Evolutionary conservation across 2,113 vertebrate species (phyloP).

Genomic region (Paratilapia polleni): DNA sequence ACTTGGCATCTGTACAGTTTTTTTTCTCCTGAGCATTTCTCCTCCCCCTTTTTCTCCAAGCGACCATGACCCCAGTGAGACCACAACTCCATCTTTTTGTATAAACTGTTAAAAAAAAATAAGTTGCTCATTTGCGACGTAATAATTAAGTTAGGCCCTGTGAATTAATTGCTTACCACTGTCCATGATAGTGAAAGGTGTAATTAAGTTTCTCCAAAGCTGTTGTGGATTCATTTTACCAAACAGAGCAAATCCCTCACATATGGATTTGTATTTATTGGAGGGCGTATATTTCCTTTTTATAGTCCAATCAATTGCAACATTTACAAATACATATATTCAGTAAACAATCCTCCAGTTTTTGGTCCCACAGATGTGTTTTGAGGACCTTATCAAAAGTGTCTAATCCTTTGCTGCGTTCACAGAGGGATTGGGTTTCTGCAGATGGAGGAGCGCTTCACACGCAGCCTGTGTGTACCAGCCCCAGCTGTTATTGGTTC

Average conservation of each 20-base stretch:
- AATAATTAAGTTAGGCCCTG: neutral
- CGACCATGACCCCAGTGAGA: slow-evolving; percentile 57
- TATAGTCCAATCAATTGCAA: neutral
- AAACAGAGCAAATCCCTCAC: neutral
- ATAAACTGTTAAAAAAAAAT: slow-evolving; percentile 21
- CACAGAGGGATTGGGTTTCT: slow-evolving; percentile 84
- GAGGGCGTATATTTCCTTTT: neutral
- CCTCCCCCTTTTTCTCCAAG: slow-evolving; percentile 68
- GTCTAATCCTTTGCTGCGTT: slow-evolving; percentile 78
- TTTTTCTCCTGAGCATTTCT: slow-evolving; percentile 54
- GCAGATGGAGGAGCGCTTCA: slow-evolving; percentile 74
- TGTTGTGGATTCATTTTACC: neutral
- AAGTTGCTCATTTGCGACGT: slow-evolving; percentile 34
- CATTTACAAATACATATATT: slow-evolving; percentile 1
- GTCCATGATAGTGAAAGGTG: neutral
- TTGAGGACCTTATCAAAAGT: slow-evolving; percentile 80
- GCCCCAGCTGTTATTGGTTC: slow-evolving; percentile 82
- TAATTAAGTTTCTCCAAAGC: neutral
- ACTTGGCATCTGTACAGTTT: slow-evolving; percentile 67
- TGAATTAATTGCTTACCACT: neutral
- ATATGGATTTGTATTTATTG: neutral
- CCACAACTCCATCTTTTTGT: slow-evolving; percentile 33
- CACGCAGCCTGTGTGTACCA: slow-evolving; percentile 70
- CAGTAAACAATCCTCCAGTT: slow-evolving; percentile 27
- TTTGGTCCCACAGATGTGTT: slow-evolving; percentile 62